Evolutionary conservation across 2,797 vertebrate genomes (phyloP), one percentile per base, ranked within the genome.

Genomic region (Melanotaenia maccullochi): DNA sequence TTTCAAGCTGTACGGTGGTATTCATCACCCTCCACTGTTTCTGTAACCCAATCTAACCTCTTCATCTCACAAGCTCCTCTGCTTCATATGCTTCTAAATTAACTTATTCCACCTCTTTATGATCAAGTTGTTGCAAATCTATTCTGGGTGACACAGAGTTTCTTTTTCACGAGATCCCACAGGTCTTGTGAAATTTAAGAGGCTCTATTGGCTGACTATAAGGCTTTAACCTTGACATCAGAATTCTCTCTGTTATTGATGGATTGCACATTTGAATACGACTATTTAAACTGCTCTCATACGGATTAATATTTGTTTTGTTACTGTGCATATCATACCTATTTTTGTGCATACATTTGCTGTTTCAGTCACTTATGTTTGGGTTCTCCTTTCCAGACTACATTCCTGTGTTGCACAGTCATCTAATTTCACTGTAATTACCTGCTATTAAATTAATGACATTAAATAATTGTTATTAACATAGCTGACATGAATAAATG

Each of bases 161-260:
- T 89, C 82, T 78, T 80, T 92, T 93, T 93, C 91, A 90, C 87
- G 20, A 69, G 85, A 75, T 92, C 92, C 85, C 76, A 28, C 60
- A 74, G 82, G 81, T 81, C 90, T 87, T 51, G 75, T 91, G 93
- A 94, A 93, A 94, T 83, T 67, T 76, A 87, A 92, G 88, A 89
- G 76, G 64, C 70, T 71, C 73, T 60, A 60, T 33, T 85, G 84
- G 76, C 84, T 85, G 86, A 90, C 81, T 65, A 62, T 70, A 24
- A 67, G 70, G 71, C 73, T 83, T 86, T 73, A 86, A 85, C 75
- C 52, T 78, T 80, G 88, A 90, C 86, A 75, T 90, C 88, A 74
- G 76, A 68, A 76, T 84, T 84, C 83, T 76, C 77, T 40, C 76
- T 76, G 57, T 22, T 0, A 65, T 47, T 82, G 72, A 83, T 75